Percentiles rank a stretch among this genome's conserved stretches.
Evolutionary conservation across 1,140 invertebrate species (phyloP).

Genomic region (Panagrolaimus sp.): DNA sequence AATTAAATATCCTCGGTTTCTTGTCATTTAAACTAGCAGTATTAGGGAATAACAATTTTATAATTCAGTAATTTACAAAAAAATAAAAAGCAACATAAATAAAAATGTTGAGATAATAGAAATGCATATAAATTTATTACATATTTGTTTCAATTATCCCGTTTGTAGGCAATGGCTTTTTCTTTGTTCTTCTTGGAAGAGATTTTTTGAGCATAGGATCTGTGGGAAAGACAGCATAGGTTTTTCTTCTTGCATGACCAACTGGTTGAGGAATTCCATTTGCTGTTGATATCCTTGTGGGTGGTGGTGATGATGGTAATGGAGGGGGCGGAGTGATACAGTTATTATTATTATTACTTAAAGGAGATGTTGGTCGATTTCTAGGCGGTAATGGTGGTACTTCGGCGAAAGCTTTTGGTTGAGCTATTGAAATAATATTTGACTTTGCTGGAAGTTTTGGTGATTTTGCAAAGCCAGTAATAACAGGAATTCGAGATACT

Average conservation of each 20-base stretch:
- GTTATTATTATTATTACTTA: not conserved
- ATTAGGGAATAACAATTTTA: no score
- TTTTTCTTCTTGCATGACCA: conserved; percentile 19
- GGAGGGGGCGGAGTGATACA: conserved; percentile 5
- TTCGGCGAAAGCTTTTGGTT: not conserved
- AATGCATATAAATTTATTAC: not conserved
- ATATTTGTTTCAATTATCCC: not conserved
- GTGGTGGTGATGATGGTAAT: not conserved
- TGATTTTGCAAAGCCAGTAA: not conserved
- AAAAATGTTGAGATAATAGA: not conserved
- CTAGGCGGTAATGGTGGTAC: conserved; percentile 19
- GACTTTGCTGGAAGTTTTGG: not conserved
- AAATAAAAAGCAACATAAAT: not conserved
- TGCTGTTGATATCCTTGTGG: not conserved
- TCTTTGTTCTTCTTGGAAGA: conserved; percentile 16
- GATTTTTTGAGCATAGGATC: conserved; percentile 32
- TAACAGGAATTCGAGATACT: conserved; percentile 14
- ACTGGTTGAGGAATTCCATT: not conserved
- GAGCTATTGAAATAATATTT: not conserved
- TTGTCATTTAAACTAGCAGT: no score
- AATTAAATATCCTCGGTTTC: no score
- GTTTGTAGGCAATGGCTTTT: not conserved
- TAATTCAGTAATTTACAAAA: no score
- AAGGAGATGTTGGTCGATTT: conserved; percentile 15
- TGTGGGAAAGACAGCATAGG: conserved; percentile 28